Base-by-base conservation (phyloP, 1,140 invertebrate species). In the Paralvinella palmiformis region DNA sequence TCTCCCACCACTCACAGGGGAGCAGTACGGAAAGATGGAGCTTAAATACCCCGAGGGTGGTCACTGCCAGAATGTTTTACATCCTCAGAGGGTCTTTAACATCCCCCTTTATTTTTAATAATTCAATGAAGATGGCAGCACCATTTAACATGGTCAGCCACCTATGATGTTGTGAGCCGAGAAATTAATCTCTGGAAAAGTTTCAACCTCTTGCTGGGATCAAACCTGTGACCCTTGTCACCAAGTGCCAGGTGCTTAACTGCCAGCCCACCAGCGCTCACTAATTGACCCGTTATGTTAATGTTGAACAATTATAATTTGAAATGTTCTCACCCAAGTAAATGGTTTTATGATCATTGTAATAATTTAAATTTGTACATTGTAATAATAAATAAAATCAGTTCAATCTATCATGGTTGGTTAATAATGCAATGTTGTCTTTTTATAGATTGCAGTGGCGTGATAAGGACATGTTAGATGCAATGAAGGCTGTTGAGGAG, bases 401-500 rank as follows among this genome's bases (percentile, higher is more conserved):
- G 3, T 59, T 44, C 59, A 15, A 60, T 20, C 20, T 20, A 5
- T 56, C 20, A 24, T 27, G 15, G 22, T 45, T 27, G 24, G 27
- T 24, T 45, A 13, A 29, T 45, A 3, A 29, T 52, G 41, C 1
- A 10, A 17, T 13, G 20, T 24, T 5, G 32, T 20, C 32, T 59
- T 24, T 27, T 57, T 57, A 33, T 55, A 67, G 65, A 44, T 44
- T 67, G 17, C 62, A 66, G 32, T 69, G 68, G 68, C 37, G 58
- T 31, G 59, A 68, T 24, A 44, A 58, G 22, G 64, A 69, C 48
- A 69, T 69, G 68, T 36, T 53, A 32, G 67, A 64, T 13, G 68
- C 68, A n/a, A 58, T 68, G 61, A 69, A 68, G 29, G 65, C 63
- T 36, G 68, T 69, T 36, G 45, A 62, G 35, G 59, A 64, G 17